These are phyloP conservation scores for Arbacia lixula DNA, from an alignment of 53 echinoderm and acorn worm species.

Conservation along the genomic window DNA sequence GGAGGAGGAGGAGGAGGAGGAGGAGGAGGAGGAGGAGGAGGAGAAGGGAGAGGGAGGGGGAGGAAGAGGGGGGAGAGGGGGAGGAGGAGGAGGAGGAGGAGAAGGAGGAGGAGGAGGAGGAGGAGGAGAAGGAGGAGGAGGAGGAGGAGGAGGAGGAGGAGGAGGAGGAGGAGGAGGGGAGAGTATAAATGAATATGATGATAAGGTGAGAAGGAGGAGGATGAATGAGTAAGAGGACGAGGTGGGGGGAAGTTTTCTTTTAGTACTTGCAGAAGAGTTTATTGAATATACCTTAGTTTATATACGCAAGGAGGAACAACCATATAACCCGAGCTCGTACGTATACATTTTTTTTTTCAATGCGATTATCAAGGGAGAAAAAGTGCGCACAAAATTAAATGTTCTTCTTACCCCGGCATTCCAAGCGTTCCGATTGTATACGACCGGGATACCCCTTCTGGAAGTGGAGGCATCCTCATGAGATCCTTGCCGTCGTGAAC, in stretches of 20 bases:
- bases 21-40: neutral
- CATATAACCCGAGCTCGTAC: no score
- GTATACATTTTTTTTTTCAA: no score
- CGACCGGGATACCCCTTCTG: constrained; percentile 73
- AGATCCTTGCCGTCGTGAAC: constrained; percentile 60
- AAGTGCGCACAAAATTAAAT: no score
- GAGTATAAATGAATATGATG: neutral
- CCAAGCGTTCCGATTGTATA: constrained; percentile 75
- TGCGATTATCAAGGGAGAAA: no score
- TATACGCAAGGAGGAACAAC: no score
- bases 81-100: neutral
- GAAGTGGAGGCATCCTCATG: constrained; percentile 62
- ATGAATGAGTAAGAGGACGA: neutral
- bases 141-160: neutral
- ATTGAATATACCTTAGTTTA: no score
- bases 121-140: no score
- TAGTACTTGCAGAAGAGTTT: no score
- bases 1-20: neutral
- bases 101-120: neutral
- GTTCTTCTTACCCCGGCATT: constrained; percentile 94
- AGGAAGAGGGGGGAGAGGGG: neutral
- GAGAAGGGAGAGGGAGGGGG: neutral
- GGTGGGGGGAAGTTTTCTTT: neutral
- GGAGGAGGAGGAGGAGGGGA: neutral
- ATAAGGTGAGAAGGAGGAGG: neutral